phyloP scores from a whole-genome alignment of 2,113 vertebrate species.

The Chloropsis cyanopogon region DNA sequence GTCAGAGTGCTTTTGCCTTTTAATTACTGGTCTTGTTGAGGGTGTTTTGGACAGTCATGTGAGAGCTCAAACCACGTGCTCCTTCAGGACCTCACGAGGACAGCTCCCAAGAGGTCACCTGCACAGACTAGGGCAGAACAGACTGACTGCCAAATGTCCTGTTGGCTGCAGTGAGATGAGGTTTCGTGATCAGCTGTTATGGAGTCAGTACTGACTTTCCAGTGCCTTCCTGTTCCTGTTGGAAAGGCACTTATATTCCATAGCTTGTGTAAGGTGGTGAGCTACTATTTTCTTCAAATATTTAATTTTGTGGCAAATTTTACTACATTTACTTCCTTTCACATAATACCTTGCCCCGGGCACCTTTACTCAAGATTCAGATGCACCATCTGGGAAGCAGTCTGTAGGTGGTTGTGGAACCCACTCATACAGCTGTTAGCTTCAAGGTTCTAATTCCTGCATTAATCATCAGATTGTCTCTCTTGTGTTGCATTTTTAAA shows the following conservation, averaged over 20 bases:
- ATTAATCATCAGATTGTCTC: conserved; percentile 28
- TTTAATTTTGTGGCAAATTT: background rate
- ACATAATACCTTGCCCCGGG: background rate
- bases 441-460: background rate
- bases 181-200: background rate
- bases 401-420: background rate
- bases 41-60: background rate
- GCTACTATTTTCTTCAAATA: background rate
- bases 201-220: background rate
- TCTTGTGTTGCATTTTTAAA: background rate
- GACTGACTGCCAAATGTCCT: background rate
- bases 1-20: background rate
- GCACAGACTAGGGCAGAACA: background rate
- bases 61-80: background rate
- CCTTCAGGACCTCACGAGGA: background rate
- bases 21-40: background rate
- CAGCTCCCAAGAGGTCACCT: background rate
- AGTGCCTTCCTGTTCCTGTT: background rate
- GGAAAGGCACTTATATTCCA: background rate
- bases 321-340: background rate
- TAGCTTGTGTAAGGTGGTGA: background rate
- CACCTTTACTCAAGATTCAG: background rate
- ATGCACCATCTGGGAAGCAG: conserved; percentile 1
- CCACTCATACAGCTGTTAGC: background rate
- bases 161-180: background rate